These are phyloP conservation scores for Melinaea marsaeus DNA, from an alignment of 2,888 invertebrate species.

Conservation along the genomic window DNA sequence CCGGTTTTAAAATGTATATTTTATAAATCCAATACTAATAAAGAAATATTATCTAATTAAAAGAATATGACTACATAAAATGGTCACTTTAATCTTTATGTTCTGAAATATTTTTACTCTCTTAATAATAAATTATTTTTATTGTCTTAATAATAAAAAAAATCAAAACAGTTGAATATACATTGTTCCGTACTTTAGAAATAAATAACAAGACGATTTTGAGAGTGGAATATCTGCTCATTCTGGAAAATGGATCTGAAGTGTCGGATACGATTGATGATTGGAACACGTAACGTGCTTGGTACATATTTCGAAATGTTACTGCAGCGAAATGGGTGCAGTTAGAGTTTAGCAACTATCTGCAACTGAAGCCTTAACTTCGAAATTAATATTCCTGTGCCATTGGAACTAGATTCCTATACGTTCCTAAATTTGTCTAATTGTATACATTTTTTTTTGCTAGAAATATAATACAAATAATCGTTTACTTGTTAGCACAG, in stretches of 20 bases:
- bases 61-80: too few species aligned
- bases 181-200: neutral
- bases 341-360: neutral
- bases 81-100: too few species aligned
- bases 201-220: neutral
- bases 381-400: neutral
- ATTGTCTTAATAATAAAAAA: too few species aligned
- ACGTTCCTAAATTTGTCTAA: neutral
- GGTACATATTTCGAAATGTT: constrained; percentile 9
- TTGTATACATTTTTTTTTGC: neutral
- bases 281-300: constrained; percentile 18
- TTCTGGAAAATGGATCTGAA: constrained; percentile 9
- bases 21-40: too few species aligned
- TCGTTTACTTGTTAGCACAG: too few species aligned
- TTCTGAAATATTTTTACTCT: too few species aligned
- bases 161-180: too few species aligned
- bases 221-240: constrained; percentile 2
- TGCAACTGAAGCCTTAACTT: neutral
- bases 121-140: too few species aligned
- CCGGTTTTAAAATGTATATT: too few species aligned
- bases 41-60: too few species aligned
- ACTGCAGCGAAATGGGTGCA: constrained; percentile 4
- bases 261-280: constrained; percentile 26
- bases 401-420: neutral
- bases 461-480: too few species aligned